Evolutionary conservation across 2,888 invertebrate species (phyloP), one percentile per base, ranked within the genome.

Genomic region (Lithophane leautieri): DNA sequence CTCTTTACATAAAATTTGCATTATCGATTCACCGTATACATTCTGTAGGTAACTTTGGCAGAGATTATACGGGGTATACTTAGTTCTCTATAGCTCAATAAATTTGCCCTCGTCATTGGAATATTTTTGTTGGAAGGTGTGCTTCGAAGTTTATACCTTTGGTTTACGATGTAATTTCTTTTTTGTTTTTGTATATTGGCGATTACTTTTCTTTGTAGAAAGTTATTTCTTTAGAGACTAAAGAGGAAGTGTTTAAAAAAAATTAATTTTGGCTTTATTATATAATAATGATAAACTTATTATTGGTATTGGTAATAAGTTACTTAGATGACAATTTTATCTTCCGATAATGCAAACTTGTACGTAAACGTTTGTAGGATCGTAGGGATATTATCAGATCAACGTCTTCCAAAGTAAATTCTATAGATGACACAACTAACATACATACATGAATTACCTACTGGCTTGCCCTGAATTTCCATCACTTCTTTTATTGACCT

Each of bases 1-100:
- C 91, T 92, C 94, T 94, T 94, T 94, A 93, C 95, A 95, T 95
- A 94, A 94, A 94, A 95, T 95, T 95, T 94, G 94, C 95, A 95
- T 95, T 94, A 95, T 95, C 94, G 95, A 95, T 94, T 91, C 90
- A 70, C 84, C 84, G 66, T 87, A 81, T 83, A 88, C 84, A 80
- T 83, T 78, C 77, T 76, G 79, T 83, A 84, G 88, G 86, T 87
- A 82, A 86, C 84, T 86, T 78, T 62, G 79, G 65, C 40, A 81
- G 75, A 85, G 89, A 92, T 93, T 92, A 93, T 93, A 93, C 92
- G 88, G 71, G 87, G 84, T 88, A 76, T 82, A 88, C 90, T 92
- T 90, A 90, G 83, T 80, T 78, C 81, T 86, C 83, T 89, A 90
- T 88, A 82, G 86, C 87, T 88, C 84, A 88, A 90, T 89, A 90